Percentiles rank a stretch among this genome's conserved stretches.
Conservation (phyloP, 1,140 invertebrate genomes). For the Cydia splendana region DNA sequence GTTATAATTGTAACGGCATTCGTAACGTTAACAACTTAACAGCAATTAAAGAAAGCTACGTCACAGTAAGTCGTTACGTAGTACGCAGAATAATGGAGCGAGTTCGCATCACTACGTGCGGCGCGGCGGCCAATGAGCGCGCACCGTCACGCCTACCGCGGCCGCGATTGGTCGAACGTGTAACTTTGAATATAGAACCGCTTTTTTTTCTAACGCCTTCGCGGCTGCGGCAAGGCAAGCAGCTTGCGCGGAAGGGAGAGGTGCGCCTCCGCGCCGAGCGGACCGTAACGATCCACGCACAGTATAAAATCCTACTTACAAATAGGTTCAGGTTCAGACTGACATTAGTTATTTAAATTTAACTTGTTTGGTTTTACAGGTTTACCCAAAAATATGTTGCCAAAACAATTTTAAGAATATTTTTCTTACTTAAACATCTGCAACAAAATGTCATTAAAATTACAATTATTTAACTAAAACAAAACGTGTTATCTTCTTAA, state of each 20-base stretch:
- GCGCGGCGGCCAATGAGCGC: slow-evolving; percentile 58
- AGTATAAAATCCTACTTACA: neutral
- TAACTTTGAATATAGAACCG: slow-evolving; percentile 77
- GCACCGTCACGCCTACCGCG: slow-evolving; percentile 68
- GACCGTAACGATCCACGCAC: neutral
- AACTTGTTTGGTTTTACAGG: too few relatives aligned
- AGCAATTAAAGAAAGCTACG: neutral
- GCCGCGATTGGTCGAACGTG: slow-evolving; percentile 65
- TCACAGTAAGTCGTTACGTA: neutral
- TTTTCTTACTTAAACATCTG: too few relatives aligned
- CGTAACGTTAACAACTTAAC: neutral
- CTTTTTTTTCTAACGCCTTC: slow-evolving; percentile 78
- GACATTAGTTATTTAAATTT: too few relatives aligned
- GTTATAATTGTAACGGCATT: neutral
- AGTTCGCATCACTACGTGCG: slow-evolving; percentile 50
- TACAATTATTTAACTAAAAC: too few relatives aligned
- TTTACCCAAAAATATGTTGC: too few relatives aligned
- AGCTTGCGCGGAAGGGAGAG: neutral
- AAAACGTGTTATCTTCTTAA: too few relatives aligned
- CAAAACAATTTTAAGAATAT: too few relatives aligned
- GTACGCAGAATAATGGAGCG: slow-evolving; percentile 56
- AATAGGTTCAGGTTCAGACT: too few relatives aligned
- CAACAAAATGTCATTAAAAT: too few relatives aligned
- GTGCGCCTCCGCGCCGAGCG: neutral
- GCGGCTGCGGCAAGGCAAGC: slow-evolving; percentile 45